Evolutionary conservation across 1,140 invertebrate genomes (phyloP), one percentile per base, ranked within the genome.

Genomic region (Riptortus pedestris): DNA sequence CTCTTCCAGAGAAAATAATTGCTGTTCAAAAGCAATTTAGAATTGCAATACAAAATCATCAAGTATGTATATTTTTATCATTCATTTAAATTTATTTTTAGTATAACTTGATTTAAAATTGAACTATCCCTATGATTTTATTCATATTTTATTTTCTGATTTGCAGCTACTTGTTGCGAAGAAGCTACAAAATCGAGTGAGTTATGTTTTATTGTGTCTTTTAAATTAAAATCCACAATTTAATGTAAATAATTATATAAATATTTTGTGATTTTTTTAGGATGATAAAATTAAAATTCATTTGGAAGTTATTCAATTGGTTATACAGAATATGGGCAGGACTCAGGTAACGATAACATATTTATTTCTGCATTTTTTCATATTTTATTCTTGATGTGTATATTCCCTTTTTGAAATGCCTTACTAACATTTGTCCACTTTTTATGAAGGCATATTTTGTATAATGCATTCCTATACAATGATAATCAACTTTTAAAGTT

Each of bases 1-100:
- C 61, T 51, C 31, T 52, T 12, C 43, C 43, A 12, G 61, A 62
- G 22, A 48, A 27, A 51, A 62, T 62, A n/a, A 47, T 28, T 29
- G 47, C 47, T 28, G 61, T 62, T 62, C 61, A 62, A 28, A 62
- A 29, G 18, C 61, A 62, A 62, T 27, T 62, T 14, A 62, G 45
- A 52, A 62, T 51, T 20, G 61, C 61, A 28, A 62, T 62, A n/a
- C 61, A 62, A 62, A 62, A 62, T 29, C 45, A 62, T 31, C 61
- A 62, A n/a, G 61, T 62, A 51, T 38, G 61, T 51, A 7, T 16
- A 20, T 31, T 33, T 60, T 43, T 60, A 20, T 4, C 18, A 43
- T 43, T 38, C 33, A 24, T 12, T 57, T 14, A 57, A n/a, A n/a
- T n/a, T n/a, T n/a, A 43, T n/a, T 43, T 43, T 43, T 11, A n/a